These are phyloP conservation scores for Argyresthia albistria DNA, from an alignment of 2,888 invertebrate genomes.

Conservation along the genomic window DNA sequence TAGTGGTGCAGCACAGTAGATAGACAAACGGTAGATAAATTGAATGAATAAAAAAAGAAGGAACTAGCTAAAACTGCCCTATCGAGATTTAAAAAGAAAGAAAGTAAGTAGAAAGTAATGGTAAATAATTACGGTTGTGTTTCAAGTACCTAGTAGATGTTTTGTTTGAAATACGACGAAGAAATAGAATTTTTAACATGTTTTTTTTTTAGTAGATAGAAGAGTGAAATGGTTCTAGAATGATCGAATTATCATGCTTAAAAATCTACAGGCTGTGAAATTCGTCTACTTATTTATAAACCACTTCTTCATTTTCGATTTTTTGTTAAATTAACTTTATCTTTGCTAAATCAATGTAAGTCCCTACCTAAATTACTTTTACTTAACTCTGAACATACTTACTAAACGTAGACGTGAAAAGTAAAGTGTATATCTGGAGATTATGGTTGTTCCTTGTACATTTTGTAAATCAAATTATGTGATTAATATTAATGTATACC, in stretches of 20 bases:
- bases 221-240: neutral
- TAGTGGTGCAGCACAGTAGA: conserved; percentile 54
- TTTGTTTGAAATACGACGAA: too few relatives aligned
- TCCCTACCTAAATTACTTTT: too few relatives aligned
- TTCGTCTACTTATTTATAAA: too few relatives aligned
- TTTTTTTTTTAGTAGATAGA: conserved; percentile 1
- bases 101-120: too few relatives aligned
- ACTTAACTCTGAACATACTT: too few relatives aligned
- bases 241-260: neutral
- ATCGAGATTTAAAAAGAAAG: conserved; percentile 11
- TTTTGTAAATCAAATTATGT: neutral
- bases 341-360: too few relatives aligned
- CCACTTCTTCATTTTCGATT: too few relatives aligned
- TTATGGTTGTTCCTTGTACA: too few relatives aligned
- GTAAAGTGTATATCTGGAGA: neutral
- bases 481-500: neutral
- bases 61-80: conserved; percentile 61
- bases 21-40: conserved; percentile 23
- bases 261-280: neutral
- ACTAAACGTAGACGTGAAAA: neutral
- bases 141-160: too few relatives aligned
- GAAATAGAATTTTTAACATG: too few relatives aligned
- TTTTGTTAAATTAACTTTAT: too few relatives aligned
- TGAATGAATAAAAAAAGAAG: conserved; percentile 12
- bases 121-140: too few relatives aligned